Evolutionary conservation across 1,140 invertebrate species (phyloP), one percentile per base, ranked within the genome.

Genomic region (Magallana gigas): DNA sequence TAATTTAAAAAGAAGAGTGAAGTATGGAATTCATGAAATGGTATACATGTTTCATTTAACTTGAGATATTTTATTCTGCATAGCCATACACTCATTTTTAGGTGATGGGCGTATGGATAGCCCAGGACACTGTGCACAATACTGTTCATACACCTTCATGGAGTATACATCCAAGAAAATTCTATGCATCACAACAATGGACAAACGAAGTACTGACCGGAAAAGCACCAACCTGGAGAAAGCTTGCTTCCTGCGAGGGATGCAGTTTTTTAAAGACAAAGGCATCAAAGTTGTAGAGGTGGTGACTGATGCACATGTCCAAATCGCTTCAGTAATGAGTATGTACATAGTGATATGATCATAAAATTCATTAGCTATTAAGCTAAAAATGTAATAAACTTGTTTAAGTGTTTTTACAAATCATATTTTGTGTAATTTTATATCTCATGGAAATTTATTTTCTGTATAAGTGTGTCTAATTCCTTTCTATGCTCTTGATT

Each of bases 71-170:
- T 36, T 18, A 16, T 18, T 12, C 36, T 36, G 3, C 36, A 36
- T 36, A 36, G n/a, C n/a, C n/a, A n/a, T n/a, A n/a, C 36, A 1
- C 36, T 36, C n/a, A 82, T 7, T 60, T 87, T 36, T 11, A 88
- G 80, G 88, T 80, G 88, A 88, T 86, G 88, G 88, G 3, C 64
- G 83, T 14, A 88, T 81, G 64, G 88, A 88, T 60, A 83, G 85
- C 48, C 88, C 88, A 1, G 88, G 85, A 2, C 85, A 86, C 58
- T 86, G 82, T 86, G 85, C 88, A 14, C 88, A 88, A 29, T 88
- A 86, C 48, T 88, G 84, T 59, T 59, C 58, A 18, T 88, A 86
- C 57, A 86, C 84, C 5, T 12, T 88, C 1, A 86, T 86, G 81
- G 85, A 88, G n/a, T 68, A 88, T 59, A 14, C 56, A 7, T 83